Evolutionary conservation across 2,797 vertebrate species (phyloP).

Genomic region (Anguilla megastoma): DNA sequence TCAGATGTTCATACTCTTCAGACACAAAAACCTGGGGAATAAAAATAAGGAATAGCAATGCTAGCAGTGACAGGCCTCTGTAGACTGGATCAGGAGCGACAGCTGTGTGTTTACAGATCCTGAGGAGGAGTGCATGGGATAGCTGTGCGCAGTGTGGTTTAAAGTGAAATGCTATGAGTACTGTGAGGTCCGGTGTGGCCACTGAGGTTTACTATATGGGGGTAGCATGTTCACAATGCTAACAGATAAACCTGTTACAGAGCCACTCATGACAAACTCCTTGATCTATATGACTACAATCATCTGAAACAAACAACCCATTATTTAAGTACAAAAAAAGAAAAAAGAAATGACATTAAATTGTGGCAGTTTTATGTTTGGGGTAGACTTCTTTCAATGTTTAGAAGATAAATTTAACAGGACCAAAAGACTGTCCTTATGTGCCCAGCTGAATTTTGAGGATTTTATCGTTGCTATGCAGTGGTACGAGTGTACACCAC

Average conservation of each 20-base stretch:
- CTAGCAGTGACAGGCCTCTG: background rate
- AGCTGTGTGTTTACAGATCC: background rate
- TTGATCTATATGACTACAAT: background rate
- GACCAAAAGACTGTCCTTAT: background rate
- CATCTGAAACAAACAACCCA: background rate
- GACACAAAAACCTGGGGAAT: background rate
- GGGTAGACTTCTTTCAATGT: background rate
- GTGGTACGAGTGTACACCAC: background rate
- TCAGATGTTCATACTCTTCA: background rate
- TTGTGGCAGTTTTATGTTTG: background rate
- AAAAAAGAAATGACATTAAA: background rate
- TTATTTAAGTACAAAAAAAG: background rate
- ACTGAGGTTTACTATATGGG: background rate
- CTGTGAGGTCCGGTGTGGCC: background rate
- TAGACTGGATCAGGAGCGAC: background rate
- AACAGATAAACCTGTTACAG: background rate
- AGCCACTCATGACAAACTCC: background rate
- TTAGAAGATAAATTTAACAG: background rate
- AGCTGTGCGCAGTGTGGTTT: background rate
- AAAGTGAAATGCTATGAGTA: background rate
- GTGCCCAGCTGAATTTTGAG: background rate
- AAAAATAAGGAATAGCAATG: background rate
- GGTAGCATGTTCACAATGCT: background rate
- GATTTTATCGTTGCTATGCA: background rate
- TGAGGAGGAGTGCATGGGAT: background rate